Percentiles rank a stretch among this genome's conserved stretches.
Evolutionary conservation across 2,113 vertebrate species (phyloP).

Genomic region (Cyprinus carpio): DNA sequence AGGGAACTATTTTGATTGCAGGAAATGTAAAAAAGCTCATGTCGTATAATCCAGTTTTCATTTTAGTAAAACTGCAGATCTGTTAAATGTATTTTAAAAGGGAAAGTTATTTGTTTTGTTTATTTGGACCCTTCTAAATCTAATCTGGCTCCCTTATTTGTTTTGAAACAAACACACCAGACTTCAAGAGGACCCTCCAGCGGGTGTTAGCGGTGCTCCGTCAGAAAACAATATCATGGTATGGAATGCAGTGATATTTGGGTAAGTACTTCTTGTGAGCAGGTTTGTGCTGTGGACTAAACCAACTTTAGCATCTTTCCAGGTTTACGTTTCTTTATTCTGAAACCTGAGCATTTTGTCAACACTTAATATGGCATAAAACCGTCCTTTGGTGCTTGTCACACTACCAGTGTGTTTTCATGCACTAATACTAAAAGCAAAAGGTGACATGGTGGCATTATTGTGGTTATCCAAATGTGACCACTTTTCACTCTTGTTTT

Average conservation of each 20-base stretch:
- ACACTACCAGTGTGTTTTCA: neutral
- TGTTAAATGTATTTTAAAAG: neutral
- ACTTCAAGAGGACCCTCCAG: conserved; percentile 63
- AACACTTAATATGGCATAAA: neutral
- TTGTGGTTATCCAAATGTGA: neutral
- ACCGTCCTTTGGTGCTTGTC: neutral
- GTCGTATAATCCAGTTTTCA: neutral
- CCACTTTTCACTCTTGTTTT: neutral
- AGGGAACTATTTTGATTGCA: neutral
- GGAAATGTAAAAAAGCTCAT: neutral
- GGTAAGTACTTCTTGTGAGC: conserved; percentile 44
- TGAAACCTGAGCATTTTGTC: neutral
- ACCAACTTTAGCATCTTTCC: neutral
- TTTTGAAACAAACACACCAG: conserved; percentile 30
- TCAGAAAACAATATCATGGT: conserved; percentile 67
- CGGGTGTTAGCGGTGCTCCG: conserved; percentile 62
- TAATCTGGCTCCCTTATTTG: neutral
- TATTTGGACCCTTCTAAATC: neutral
- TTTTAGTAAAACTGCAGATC: neutral
- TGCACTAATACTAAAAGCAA: neutral
- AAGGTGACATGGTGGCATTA: neutral
- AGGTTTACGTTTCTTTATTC: neutral
- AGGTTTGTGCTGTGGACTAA: neutral
- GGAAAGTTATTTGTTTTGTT: neutral
- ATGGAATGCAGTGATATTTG: conserved; percentile 65